Conservation (phyloP, 2,888 invertebrate species). For the Psylliodes chrysocephalus region DNA sequence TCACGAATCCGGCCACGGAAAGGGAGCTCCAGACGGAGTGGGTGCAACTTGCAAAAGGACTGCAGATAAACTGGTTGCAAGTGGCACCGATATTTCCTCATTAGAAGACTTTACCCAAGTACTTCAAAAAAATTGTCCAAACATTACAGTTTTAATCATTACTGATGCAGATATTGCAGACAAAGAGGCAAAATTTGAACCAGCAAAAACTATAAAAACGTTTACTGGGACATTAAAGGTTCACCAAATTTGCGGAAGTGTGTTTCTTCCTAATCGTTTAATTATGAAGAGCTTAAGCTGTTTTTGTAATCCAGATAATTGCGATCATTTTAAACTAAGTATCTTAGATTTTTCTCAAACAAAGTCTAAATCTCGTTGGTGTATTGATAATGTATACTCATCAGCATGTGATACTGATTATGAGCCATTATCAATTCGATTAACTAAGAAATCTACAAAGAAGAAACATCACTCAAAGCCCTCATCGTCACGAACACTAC, state of each 20-base stretch:
- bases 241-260: neutral
- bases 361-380: too few relatives aligned
- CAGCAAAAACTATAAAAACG: neutral
- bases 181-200: neutral
- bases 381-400: too few relatives aligned
- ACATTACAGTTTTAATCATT: conserved; percentile 4
- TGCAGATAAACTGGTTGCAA: conserved; percentile 43
- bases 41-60: conserved; percentile 46
- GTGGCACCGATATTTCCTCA: conserved; percentile 10
- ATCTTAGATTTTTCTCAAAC: too few relatives aligned
- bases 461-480: too few relatives aligned
- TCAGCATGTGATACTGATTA: too few relatives aligned
- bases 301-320: conserved; percentile 8
- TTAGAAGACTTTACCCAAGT: conserved; percentile 6
- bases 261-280: conserved; percentile 2
- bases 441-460: too few relatives aligned
- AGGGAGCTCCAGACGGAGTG: conserved; percentile 34
- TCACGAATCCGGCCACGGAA: conserved; percentile 53
- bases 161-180: neutral
- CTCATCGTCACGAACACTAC: too few relatives aligned
- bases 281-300: conserved; percentile 4
- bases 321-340: conserved; percentile 8
- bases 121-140: conserved; percentile 5
- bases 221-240: conserved; percentile 4
- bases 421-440: too few relatives aligned